Evolutionary conservation across 2,113 vertebrate genomes (phyloP), one percentile per base, ranked within the genome.

Genomic region (Cyprinodon variegatus): DNA sequence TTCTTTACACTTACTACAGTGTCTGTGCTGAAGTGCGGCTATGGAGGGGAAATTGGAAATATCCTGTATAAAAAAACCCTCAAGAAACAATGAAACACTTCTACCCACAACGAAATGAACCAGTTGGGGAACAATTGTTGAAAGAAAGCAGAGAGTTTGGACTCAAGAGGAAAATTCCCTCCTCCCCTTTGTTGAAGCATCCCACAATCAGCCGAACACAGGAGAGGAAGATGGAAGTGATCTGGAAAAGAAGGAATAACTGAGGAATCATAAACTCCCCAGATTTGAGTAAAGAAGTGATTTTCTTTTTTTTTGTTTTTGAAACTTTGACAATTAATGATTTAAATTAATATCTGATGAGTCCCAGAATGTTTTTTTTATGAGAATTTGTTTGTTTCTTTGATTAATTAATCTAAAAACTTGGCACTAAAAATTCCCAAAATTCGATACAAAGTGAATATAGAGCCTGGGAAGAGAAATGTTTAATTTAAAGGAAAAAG

Each of bases 201-300:
- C 50, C n/a, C 50, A 57, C 50, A 57, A 57, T 57, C 50, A 57
- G 50, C 20, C 2, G 50, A 11, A 45, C 43, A 45, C 20, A 59
- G n/a, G 5, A 22, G 20, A n/a, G 53, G 53, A 57, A 57, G 13
- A 57, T 15, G 14, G 20, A 57, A 57, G 53, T 17, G 20, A 38
- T 83, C 61, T 63, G 60, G 17, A 88, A 76, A 73, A 69, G 85
- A 29, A 67, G 86, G 82, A 85, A 88, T 86, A 83, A 84, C 15
- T 68, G 38, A 57, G 20, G 50, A 20, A 20, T 20, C 50, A 20
- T n/a, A 17, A 20, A 20, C 15, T 53, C 4, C 7, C 50, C 50
- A 57, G 17, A 57, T 57, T 45, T 57, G 5, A 57, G 14, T n/a
- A 10, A 20, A 57, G 8, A 57, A 57, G 9, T 9, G 20, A 17